Evolutionary conservation across 2,797 vertebrate species (phyloP).

Genomic region (Myotis daubentonii): DNA sequence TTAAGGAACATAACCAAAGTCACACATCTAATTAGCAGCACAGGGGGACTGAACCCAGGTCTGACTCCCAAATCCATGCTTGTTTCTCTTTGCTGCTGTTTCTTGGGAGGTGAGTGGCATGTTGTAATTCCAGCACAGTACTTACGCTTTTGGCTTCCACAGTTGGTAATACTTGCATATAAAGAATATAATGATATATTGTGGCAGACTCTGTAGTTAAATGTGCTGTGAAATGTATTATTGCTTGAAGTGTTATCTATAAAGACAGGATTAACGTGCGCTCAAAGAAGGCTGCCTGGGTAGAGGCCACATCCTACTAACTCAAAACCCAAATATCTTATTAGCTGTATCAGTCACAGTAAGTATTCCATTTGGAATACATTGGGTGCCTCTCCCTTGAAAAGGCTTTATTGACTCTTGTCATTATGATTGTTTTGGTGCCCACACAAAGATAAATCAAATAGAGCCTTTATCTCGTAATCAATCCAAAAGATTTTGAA

Average conservation of each 20-base stretch:
- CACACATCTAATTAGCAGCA: not conserved
- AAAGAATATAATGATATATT: not conserved
- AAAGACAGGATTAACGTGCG: not conserved
- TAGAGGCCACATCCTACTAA: constrained; percentile 59
- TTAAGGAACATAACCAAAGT: not conserved
- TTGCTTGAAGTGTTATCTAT: constrained; percentile 15
- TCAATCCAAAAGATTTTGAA: not conserved
- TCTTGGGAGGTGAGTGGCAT: not conserved
- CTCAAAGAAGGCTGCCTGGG: constrained; percentile 59
- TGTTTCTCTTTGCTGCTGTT: not conserved
- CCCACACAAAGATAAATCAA: constrained; percentile 36
- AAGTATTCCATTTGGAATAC: constrained; percentile 23
- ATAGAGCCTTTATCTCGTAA: not conserved
- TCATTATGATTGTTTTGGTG: not conserved
- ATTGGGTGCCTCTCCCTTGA: not conserved
- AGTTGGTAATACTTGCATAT: not conserved
- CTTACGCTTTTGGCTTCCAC: not conserved
- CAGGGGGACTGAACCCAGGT: not conserved
- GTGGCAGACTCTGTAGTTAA: not conserved
- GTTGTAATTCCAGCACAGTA: not conserved
- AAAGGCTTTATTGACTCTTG: not conserved
- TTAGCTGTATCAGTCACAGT: not conserved
- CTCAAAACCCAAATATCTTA: not conserved
- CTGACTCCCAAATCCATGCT: not conserved
- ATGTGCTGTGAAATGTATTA: not conserved